Conservation (phyloP, 2,888 invertebrate genomes). For the Ectemnius cavifrons region DNA sequence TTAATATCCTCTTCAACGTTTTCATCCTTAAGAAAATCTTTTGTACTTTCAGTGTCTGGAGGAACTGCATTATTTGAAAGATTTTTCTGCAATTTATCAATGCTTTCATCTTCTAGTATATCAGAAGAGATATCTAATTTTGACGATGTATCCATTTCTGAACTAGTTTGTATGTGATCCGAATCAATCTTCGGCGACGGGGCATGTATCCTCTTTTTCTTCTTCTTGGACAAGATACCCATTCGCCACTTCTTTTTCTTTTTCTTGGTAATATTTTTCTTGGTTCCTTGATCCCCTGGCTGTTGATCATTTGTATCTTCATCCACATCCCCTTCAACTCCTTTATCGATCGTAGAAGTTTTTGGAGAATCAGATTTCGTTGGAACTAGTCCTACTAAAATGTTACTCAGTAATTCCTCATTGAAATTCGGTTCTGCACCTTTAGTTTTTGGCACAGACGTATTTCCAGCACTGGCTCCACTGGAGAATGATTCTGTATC, state of each 20-base stretch:
- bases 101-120: not conserved
- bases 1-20: not conserved
- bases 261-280: constrained; percentile 62
- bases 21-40: not conserved
- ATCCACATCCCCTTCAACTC: constrained; percentile 55
- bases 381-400: constrained; percentile 54
- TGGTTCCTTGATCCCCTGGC: constrained; percentile 4
- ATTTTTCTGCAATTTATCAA: not conserved
- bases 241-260: constrained; percentile 69
- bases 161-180: not conserved
- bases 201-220: constrained; percentile 48
- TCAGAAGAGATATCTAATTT: not conserved
- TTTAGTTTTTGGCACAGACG: constrained; percentile 23
- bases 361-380: constrained; percentile 35
- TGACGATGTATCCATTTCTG: constrained; percentile 4
- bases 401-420: constrained; percentile 62
- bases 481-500: constrained; percentile 38
- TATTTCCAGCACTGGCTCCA: constrained; percentile 24
- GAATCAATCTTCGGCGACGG: constrained; percentile 10
- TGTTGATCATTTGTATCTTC: constrained; percentile 41
- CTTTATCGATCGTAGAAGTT: constrained; percentile 34
- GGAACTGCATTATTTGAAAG: not conserved
- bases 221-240: constrained; percentile 68
- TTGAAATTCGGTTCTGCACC: constrained; percentile 36
- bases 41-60: not conserved